Evolutionary conservation across 2,888 invertebrate genomes (phyloP).

Genomic region (Mythimna loreyi): DNA sequence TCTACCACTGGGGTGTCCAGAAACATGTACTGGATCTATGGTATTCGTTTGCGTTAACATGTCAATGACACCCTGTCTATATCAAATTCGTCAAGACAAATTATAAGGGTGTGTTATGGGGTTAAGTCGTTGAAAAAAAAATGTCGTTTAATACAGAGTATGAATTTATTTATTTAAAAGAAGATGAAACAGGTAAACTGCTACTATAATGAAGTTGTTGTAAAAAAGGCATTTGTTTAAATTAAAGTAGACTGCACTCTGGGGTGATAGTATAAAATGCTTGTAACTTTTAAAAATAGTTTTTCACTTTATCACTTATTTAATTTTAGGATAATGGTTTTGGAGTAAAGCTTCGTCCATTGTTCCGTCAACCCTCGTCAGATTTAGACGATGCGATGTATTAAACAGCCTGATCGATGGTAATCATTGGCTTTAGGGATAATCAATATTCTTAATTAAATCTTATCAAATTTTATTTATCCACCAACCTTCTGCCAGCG

Average conservation of each 20-base stretch:
- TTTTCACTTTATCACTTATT: constrained; percentile 10
- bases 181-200: too few relatives aligned
- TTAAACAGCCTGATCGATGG: constrained; percentile 25
- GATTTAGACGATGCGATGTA: constrained; percentile 8
- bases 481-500: too few relatives aligned
- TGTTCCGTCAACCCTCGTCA: constrained; percentile 33
- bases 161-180: too few relatives aligned
- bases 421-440: constrained; percentile 8
- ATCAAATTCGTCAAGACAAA: too few relatives aligned
- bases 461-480: neutral
- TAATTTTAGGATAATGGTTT: neutral
- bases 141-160: too few relatives aligned
- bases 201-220: too few relatives aligned
- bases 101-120: too few relatives aligned
- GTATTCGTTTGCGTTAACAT: too few relatives aligned
- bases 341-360: constrained; percentile 15
- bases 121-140: too few relatives aligned
- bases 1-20: too few relatives aligned
- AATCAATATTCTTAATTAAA: constrained; percentile 14
- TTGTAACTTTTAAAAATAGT: constrained; percentile 9
- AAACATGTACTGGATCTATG: too few relatives aligned
- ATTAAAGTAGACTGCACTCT: neutral
- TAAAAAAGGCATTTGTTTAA: neutral
- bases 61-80: too few relatives aligned
- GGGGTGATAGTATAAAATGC: neutral